Evolutionary conservation across 2,888 invertebrate species (phyloP).

Genomic region (Drosophila acutilabella): DNA sequence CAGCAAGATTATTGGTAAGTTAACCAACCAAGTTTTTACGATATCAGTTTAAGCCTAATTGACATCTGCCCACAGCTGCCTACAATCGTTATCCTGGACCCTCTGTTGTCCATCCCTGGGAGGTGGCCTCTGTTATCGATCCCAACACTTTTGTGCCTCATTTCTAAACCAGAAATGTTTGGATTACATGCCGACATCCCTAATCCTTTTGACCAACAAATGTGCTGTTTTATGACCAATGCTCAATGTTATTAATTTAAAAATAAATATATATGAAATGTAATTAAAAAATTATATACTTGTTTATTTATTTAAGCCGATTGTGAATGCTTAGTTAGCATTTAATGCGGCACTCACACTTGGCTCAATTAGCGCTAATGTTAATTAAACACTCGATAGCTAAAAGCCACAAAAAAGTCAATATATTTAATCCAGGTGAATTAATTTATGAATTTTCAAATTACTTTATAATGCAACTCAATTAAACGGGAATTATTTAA

Average conservation of each 20-base stretch:
- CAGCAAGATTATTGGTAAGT: slow-evolving; percentile 70
- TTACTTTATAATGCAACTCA: slow-evolving; percentile 22
- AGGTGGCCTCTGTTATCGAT: slow-evolving; percentile 62
- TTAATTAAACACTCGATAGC: slow-evolving; percentile 12
- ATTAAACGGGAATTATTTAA: slow-evolving; percentile 28
- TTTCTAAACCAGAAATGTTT: slow-evolving; percentile 22
- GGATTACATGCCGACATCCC: too few species aligned
- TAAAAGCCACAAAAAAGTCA: not conserved
- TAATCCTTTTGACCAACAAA: slow-evolving; percentile 17
- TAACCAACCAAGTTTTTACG: not conserved
- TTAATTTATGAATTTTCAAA: slow-evolving; percentile 29
- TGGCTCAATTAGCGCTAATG: slow-evolving; percentile 29
- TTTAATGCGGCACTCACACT: slow-evolving; percentile 25
- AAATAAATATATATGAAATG: slow-evolving; percentile 21
- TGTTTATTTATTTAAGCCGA: not conserved
- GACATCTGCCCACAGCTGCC: slow-evolving; percentile 46
- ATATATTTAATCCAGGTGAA: not conserved
- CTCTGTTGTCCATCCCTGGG: slow-evolving; percentile 62
- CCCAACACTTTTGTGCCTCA: slow-evolving; percentile 64
- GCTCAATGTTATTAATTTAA: slow-evolving; percentile 28
- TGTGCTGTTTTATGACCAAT: slow-evolving; percentile 41
- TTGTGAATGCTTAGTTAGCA: slow-evolving; percentile 5
- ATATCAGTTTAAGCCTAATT: not conserved
- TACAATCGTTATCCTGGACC: slow-evolving; percentile 66
- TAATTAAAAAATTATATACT: slow-evolving; percentile 7